phyloP scores from a whole-genome alignment of 2,113 vertebrate genomes.

The Theristicus caerulescens region DNA sequence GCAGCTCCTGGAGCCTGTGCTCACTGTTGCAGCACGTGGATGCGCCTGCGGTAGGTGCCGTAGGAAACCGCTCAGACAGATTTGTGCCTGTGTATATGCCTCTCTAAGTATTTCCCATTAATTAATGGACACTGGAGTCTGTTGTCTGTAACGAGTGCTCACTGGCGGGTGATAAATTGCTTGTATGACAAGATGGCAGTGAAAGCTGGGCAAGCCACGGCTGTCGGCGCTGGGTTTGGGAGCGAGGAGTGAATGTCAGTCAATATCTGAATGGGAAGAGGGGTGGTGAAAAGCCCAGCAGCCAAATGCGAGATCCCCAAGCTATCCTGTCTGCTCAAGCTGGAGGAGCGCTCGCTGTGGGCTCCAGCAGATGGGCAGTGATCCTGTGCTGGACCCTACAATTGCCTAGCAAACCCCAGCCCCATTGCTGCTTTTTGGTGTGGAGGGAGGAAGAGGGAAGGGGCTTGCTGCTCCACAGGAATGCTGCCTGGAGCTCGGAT shows the following conservation, averaged over 20 bases:
- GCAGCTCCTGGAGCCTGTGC: neutral
- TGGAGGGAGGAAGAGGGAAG: neutral
- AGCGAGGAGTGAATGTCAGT: neutral
- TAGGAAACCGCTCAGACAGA: constrained; percentile 31
- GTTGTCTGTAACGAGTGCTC: constrained; percentile 2
- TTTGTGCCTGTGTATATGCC: neutral
- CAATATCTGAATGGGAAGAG: neutral
- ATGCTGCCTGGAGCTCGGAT: neutral
- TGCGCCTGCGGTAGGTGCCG: accelerated
- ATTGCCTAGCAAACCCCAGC: neutral
- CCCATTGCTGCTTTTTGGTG: neutral
- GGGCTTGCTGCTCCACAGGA: neutral
- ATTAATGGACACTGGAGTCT: constrained; percentile 57
- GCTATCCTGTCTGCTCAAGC: neutral
- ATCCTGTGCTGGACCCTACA: accelerated
- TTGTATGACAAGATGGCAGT: constrained; percentile 27
- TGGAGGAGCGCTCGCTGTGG: neutral
- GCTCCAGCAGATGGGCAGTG: neutral
- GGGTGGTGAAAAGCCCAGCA: neutral
- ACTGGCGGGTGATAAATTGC: constrained; percentile 27
- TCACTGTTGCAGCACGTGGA: accelerated
- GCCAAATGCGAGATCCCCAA: accelerated
- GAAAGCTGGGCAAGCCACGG: neutral
- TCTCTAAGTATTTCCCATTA: constrained; percentile 46
- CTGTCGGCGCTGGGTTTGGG: neutral